A percentile compares a stretch with the other conserved stretches of the same genome.
These are phyloP conservation scores for Erpetoichthys calabaricus DNA, from an alignment of 2,797 vertebrate genomes.

Conservation along the genomic window DNA sequence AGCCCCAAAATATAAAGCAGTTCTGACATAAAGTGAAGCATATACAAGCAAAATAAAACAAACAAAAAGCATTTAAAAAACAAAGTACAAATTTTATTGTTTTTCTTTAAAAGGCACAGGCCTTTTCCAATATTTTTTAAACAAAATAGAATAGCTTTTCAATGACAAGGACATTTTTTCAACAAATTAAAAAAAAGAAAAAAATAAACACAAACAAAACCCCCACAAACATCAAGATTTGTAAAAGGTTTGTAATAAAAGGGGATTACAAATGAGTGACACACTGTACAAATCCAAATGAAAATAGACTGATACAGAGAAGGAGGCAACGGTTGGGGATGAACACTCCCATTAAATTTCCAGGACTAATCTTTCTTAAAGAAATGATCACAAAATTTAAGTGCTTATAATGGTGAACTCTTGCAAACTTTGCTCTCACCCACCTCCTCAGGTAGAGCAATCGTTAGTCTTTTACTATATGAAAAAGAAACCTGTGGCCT, in stretches of 20 bases:
- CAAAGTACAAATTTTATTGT: slow-evolving; percentile 99
- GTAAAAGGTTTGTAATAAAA: slow-evolving; percentile 18
- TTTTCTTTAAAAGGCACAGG: slow-evolving; percentile 98
- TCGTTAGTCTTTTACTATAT: slow-evolving; percentile 23
- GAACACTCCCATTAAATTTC: slow-evolving; percentile 37
- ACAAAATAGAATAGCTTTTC: slow-evolving; percentile 89
- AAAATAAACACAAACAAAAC: slow-evolving; percentile 27
- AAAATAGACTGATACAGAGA: slow-evolving; percentile 24
- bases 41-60: slow-evolving; percentile 3
- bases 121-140: slow-evolving; percentile 70
- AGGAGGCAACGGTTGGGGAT: slow-evolving; percentile 21
- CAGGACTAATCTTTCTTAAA: slow-evolving; percentile 43
- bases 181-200: slow-evolving; percentile 42
- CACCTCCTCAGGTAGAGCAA: slow-evolving; percentile 36
- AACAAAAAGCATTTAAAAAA: slow-evolving; percentile 67
- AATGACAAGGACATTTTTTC: slow-evolving; percentile 63
- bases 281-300: slow-evolving; percentile 27
- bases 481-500: not conserved
- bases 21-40: too few species aligned
- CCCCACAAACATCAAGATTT: slow-evolving; percentile 6
- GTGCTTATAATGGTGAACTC: slow-evolving; percentile 66
- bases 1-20: too few species aligned
- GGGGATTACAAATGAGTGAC: slow-evolving; percentile 22
- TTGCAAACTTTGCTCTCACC: slow-evolving; percentile 17
- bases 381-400: slow-evolving; percentile 48